Percentiles rank a stretch among this genome's conserved stretches.
Conservation (phyloP, 2,797 vertebrate species). For the Sebastes vulpes region DNA sequence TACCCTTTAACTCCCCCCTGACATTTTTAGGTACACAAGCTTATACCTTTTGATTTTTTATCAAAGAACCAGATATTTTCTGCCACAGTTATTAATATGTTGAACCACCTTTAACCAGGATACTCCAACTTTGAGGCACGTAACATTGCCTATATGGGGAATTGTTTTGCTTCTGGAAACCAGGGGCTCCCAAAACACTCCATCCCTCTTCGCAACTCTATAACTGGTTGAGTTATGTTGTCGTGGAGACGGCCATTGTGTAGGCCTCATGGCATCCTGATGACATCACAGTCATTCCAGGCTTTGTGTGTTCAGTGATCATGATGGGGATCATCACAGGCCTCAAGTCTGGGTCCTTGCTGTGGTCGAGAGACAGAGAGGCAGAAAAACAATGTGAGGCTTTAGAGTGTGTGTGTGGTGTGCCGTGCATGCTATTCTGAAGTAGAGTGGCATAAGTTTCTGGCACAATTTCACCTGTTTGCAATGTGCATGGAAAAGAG, state of each 20-base stretch:
- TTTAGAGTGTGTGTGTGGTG: background rate
- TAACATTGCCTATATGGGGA: background rate
- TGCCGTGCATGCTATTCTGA: background rate
- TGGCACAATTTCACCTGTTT: background rate
- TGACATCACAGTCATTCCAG: constrained; percentile 66
- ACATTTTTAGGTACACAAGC: no score
- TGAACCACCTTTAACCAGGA: background rate
- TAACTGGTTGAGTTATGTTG: constrained; percentile 49
- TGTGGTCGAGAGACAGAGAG: background rate
- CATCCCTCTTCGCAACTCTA: background rate
- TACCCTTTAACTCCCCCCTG: no score
- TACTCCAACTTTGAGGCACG: background rate
- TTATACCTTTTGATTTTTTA: background rate
- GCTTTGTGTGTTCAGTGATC: constrained; percentile 46
- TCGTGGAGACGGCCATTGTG: constrained; percentile 52
- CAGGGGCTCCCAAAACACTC: background rate
- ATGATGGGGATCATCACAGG: constrained; percentile 28
- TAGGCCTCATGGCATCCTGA: constrained; percentile 56
- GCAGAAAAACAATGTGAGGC: background rate
- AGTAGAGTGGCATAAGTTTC: background rate
- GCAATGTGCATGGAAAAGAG: background rate
- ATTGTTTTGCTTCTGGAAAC: background rate
- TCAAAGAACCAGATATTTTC: background rate
- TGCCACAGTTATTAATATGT: background rate
- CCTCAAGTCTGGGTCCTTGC: constrained; percentile 25